Base-by-base conservation (phyloP, 2,113 vertebrate genomes). In the Atractosteus spatula region DNA sequence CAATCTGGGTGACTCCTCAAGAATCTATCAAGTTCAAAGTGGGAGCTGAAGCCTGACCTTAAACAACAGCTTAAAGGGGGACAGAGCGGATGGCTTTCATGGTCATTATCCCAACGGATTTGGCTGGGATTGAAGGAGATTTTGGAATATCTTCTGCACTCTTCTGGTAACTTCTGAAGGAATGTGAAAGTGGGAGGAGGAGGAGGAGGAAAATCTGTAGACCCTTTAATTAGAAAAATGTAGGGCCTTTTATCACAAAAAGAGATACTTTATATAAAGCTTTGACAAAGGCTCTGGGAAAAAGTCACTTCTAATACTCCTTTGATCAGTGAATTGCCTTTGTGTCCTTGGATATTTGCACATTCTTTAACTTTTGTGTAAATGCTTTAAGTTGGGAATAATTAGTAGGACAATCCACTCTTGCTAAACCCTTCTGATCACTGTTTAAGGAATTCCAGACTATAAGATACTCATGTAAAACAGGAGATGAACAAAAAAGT, bases 271-370 rank as follows among this genome's bases (percentile, higher is more conserved):
- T 78, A 84, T 84, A 85, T 84, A 86, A 83, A 81, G 80, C 74
- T 59, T 79, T 73, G 80, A 90, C 88, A 89, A 90, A 84, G 73
- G 77, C 82, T 81, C 80, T 79, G 83, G 81, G 84, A 87, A 89
- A 84, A 90, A 91, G 90, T 91, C 88, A 90, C 80, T 83, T 82
- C 84, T 87, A 86, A 90, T 87, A 82, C 87, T 79, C 74, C 87
- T 89, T 91, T 90, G 88, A 90, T 90, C 83, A 84, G 75, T 66
- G 75, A 79, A 65, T 81, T 74, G 75, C 87, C 79, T 89, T 89
- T 88, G 84, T 89, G 84, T 81, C 80, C 75, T 68, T 7, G 54
- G 76, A 77, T 82, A 83, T 87, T 83, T 84, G 84, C 82, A 84
- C 83, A 86, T 85, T 87, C 86, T 83, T 82, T 65, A 79, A 75